A percentile compares a stretch with the other conserved stretches of the same genome.
phyloP scores from a whole-genome alignment of 2,113 vertebrate species.

The Erythrolamprus reginae region DNA sequence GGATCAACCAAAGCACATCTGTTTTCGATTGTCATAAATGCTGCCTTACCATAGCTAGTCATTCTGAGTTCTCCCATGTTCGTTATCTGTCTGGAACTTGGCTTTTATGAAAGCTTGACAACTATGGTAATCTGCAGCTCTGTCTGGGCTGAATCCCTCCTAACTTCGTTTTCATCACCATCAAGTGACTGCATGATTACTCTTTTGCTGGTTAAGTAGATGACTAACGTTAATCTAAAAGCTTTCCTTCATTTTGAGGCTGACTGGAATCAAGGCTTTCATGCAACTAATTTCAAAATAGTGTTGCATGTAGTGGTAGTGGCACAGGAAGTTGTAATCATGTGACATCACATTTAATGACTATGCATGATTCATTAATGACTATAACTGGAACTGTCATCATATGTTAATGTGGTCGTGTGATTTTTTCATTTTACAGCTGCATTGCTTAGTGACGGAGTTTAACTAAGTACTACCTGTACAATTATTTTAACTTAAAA shows the following conservation, averaged over 20 bases:
- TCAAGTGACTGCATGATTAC: neutral
- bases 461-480: neutral
- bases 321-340: neutral
- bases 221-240: neutral
- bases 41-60: neutral
- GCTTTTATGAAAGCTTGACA: neutral
- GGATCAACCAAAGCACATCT: neutral
- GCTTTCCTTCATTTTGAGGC: neutral
- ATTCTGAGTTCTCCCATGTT: too few relatives aligned
- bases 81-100: too few relatives aligned
- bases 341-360: neutral
- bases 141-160: neutral
- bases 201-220: neutral
- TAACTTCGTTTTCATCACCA: neutral
- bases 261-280: neutral
- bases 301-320: too few relatives aligned
- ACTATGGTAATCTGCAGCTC: neutral
- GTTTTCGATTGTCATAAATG: neutral
- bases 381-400: neutral
- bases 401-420: neutral
- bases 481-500: neutral
- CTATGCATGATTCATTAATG: neutral
- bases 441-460: neutral
- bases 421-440: neutral
- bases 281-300: neutral